Evolutionary conservation across 23 tunicate species (phyloP).

Genomic region (Phallusia fumigata): DNA sequence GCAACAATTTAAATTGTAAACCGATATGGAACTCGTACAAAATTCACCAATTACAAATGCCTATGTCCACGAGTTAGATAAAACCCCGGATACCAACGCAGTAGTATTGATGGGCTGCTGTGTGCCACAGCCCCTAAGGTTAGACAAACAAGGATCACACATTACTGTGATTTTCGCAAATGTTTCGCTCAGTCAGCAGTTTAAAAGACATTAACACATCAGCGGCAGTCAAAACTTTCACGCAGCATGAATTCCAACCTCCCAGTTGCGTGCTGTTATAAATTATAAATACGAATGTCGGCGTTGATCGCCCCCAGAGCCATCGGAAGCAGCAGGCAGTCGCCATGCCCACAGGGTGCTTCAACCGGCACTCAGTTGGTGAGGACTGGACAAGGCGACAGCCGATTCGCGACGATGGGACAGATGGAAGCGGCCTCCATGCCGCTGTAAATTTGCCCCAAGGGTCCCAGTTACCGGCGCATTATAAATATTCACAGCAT

Average conservation of each 20-base stretch:
- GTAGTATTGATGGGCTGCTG: no score
- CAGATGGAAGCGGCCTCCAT: background rate
- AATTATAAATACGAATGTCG: conserved; percentile 4
- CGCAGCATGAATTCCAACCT: background rate
- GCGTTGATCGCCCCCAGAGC: background rate
- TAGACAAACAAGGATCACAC: no score
- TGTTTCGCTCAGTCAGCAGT: no score
- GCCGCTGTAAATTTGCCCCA: background rate
- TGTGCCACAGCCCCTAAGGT: no score
- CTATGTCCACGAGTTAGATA: no score
- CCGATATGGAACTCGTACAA: no score
- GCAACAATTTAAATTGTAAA: no score
- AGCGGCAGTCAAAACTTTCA: background rate
- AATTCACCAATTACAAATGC: no score
- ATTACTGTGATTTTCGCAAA: no score
- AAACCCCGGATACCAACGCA: no score
- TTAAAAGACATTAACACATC: no score
- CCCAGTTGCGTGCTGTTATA: background rate
- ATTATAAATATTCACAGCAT: background rate
- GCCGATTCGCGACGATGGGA: background rate
- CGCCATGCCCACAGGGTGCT: conserved; percentile 11
- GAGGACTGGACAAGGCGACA: background rate
- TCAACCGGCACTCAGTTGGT: background rate
- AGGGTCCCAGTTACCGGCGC: conserved; percentile 3
- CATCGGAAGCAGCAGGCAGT: conserved; percentile 6